These are phyloP conservation scores for Larimichthys polyactis DNA, from an alignment of 2,113 vertebrate genomes.

Conservation along the genomic window DNA sequence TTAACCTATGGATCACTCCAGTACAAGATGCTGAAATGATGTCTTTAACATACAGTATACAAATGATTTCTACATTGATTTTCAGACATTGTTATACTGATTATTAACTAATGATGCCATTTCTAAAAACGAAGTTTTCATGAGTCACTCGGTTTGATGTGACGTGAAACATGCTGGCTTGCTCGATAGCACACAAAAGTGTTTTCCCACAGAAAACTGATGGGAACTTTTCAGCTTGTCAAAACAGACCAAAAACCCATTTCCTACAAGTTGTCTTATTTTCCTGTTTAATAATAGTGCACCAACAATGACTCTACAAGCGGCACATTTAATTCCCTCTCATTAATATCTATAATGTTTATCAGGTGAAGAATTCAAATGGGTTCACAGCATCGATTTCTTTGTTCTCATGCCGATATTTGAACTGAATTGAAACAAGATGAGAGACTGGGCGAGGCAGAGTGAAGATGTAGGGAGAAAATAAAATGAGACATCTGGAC, in stretches of 20 bases:
- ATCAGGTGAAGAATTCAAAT: background rate
- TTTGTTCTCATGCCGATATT: background rate
- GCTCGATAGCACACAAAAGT: background rate
- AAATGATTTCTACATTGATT: background rate
- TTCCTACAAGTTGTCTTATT: background rate
- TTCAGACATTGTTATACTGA: background rate
- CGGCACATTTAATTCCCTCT: background rate
- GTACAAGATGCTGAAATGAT: no score
- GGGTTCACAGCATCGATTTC: background rate
- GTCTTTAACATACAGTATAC: no score
- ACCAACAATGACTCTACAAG: background rate
- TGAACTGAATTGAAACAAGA: constrained; percentile 1
- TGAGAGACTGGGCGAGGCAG: background rate
- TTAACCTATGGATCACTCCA: no score
- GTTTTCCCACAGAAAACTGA: background rate
- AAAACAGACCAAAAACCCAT: background rate
- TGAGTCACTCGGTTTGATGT: background rate
- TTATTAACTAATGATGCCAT: background rate
- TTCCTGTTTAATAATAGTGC: background rate
- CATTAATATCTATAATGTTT: background rate
- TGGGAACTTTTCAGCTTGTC: background rate
- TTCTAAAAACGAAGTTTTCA: background rate
- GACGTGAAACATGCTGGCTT: background rate
- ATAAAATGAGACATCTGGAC: background rate
- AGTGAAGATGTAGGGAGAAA: constrained; percentile 15